Conservation (phyloP, 2,888 invertebrate species). For the Macrophya alboannulata region DNA sequence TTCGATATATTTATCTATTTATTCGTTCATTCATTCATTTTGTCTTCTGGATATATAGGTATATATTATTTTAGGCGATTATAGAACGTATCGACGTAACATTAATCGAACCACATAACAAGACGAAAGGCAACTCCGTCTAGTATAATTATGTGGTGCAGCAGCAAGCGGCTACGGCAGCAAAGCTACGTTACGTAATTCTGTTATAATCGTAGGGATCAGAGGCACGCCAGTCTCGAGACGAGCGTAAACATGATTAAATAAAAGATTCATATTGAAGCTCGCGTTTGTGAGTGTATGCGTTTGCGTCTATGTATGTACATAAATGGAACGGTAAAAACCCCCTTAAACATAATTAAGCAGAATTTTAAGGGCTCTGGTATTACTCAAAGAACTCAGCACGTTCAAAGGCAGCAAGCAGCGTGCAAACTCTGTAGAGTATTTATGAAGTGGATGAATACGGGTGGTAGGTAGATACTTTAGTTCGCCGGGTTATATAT, state of each 20-base stretch:
- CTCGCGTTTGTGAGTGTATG: neutral
- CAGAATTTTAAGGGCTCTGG: slow-evolving; percentile 46
- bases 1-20: neutral
- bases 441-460: slow-evolving; percentile 49
- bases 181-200: slow-evolving; percentile 44
- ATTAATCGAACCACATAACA: slow-evolving; percentile 25
- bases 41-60: neutral
- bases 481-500: neutral
- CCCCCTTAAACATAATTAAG: slow-evolving; percentile 50
- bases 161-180: neutral
- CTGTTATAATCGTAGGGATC: slow-evolving; percentile 49
- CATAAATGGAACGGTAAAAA: slow-evolving; percentile 24
- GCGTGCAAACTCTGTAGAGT: slow-evolving; percentile 14
- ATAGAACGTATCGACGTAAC: slow-evolving; percentile 5
- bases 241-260: slow-evolving; percentile 47
- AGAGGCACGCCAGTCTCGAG: slow-evolving; percentile 54
- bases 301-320: neutral
- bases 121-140: slow-evolving; percentile 23
- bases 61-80: neutral
- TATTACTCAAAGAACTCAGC: slow-evolving; percentile 52
- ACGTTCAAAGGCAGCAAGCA: slow-evolving; percentile 47
- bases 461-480: slow-evolving; percentile 13
- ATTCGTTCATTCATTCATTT: neutral
- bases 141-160: slow-evolving; percentile 31
- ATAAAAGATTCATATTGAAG: slow-evolving; percentile 53